Percentiles rank a stretch among this genome's conserved stretches.
Conservation (phyloP, 2,888 invertebrate genomes). For the Eucriotettix oculatus region DNA sequence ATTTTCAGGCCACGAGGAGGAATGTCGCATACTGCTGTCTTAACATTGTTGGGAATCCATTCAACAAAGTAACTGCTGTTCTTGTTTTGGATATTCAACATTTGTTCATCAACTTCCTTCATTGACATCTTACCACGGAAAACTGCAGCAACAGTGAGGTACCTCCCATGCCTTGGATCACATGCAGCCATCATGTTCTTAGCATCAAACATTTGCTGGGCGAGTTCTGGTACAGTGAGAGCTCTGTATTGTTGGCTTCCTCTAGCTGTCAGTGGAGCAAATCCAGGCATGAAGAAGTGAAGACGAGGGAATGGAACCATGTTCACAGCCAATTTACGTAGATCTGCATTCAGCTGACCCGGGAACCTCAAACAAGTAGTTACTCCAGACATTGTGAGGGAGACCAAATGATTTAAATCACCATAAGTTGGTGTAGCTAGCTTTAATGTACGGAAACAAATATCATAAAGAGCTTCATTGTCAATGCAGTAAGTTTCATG, state of each 20-base stretch:
- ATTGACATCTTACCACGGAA: slow-evolving; percentile 39
- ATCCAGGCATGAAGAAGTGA: slow-evolving; percentile 39
- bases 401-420: slow-evolving; percentile 76
- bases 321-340: slow-evolving; percentile 36
- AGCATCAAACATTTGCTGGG: slow-evolving; percentile 42
- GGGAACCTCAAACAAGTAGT: slow-evolving; percentile 64
- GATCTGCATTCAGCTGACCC: slow-evolving; percentile 41
- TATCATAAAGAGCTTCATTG: slow-evolving; percentile 63
- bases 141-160: slow-evolving; percentile 40
- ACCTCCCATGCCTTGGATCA: slow-evolving; percentile 37
- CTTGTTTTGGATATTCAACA: slow-evolving; percentile 63
- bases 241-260: slow-evolving; percentile 32
- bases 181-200: slow-evolving; percentile 48
- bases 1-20: slow-evolving; percentile 51
- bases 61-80: slow-evolving; percentile 67
- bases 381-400: slow-evolving; percentile 73
- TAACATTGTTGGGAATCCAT: slow-evolving; percentile 71
- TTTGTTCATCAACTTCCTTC: slow-evolving; percentile 63
- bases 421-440: slow-evolving; percentile 74
- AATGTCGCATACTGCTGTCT: slow-evolving; percentile 66
- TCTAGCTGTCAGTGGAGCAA: slow-evolving; percentile 55
- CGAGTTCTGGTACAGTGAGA: slow-evolving; percentile 33
- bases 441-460: slow-evolving; percentile 79
- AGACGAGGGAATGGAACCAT: slow-evolving; percentile 45
- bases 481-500: slow-evolving; percentile 82